Percentiles rank a stretch among this genome's conserved stretches.
phyloP scores from a whole-genome alignment of 2,797 vertebrate genomes.

The Taenioides sp. region DNA sequence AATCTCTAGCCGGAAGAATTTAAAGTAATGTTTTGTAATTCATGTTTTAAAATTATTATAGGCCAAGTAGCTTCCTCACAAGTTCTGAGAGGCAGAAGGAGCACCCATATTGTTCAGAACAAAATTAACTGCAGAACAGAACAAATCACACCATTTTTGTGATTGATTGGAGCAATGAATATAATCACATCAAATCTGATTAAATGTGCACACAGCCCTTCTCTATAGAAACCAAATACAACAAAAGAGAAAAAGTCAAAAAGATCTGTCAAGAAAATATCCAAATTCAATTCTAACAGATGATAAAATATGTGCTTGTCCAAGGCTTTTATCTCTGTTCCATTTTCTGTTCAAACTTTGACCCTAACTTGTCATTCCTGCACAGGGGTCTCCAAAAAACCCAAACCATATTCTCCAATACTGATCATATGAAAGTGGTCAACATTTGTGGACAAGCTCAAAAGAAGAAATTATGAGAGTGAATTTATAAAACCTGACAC shows the following conservation, averaged over 20 bases:
- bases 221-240: not conserved
- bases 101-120: not conserved
- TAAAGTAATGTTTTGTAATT: too few relatives aligned
- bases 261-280: not conserved
- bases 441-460: constrained; percentile 16
- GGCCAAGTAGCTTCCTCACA: not conserved
- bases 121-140: too few relatives aligned
- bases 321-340: not conserved
- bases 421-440: constrained; percentile 20
- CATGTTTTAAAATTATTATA: too few relatives aligned
- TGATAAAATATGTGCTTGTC: not conserved
- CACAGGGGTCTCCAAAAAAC: constrained; percentile 1
- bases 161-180: not conserved
- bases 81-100: not conserved
- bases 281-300: not conserved
- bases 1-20: too few relatives aligned
- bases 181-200: not conserved
- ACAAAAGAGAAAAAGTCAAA: not conserved
- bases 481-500: constrained; percentile 33
- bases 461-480: constrained; percentile 26
- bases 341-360: not conserved
- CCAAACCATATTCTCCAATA: constrained; percentile 1
- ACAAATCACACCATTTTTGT: not conserved
- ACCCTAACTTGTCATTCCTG: constrained; percentile 5
- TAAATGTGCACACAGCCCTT: not conserved